A percentile compares a stretch with the other conserved stretches of the same genome.
Conservation (phyloP, 1,140 invertebrate genomes). For the Spodoptera litura region DNA sequence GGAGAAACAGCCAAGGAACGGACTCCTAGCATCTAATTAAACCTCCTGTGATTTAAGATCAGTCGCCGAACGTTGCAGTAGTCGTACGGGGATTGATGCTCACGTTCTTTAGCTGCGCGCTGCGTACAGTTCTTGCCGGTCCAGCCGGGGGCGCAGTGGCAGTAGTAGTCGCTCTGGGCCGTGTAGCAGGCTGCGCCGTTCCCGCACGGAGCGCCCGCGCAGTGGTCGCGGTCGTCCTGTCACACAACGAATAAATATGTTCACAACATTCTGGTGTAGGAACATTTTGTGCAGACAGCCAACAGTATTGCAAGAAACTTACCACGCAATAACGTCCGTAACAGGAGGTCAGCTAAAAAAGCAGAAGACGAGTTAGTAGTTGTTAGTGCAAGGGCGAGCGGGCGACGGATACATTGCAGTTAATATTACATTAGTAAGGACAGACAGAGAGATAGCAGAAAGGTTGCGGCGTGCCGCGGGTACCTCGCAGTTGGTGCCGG, state of each 20-base stretch:
- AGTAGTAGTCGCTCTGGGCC: constrained; percentile 94
- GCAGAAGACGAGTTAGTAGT: constrained; percentile 74
- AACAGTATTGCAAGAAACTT: constrained; percentile 57
- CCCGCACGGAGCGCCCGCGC: constrained; percentile 92
- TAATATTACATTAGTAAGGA: not conserved
- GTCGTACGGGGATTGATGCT: constrained; percentile 56
- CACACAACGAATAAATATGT: not conserved
- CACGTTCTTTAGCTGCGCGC: constrained; percentile 80
- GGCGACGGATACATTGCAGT: not conserved
- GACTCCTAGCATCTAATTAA: too few species aligned
- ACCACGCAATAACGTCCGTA: constrained; percentile 79
- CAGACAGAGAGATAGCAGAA: not conserved
- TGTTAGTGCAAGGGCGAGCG: constrained; percentile 64
- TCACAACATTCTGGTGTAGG: constrained; percentile 1
- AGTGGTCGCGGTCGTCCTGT: constrained; percentile 94
- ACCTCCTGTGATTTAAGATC: too few species aligned
- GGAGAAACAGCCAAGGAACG: too few species aligned
- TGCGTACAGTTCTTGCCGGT: constrained; percentile 96
- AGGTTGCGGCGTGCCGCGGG: not conserved
- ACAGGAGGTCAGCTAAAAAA: constrained; percentile 81
- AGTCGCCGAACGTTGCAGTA: too few species aligned
- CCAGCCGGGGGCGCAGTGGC: constrained; percentile 95
- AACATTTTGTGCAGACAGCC: not conserved
- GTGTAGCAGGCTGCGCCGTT: constrained; percentile 94
- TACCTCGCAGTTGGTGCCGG: constrained; percentile 92